Evolutionary conservation across 2,113 vertebrate species (phyloP), one percentile per base, ranked within the genome.

Genomic region (Pachycephala philippinensis): DNA sequence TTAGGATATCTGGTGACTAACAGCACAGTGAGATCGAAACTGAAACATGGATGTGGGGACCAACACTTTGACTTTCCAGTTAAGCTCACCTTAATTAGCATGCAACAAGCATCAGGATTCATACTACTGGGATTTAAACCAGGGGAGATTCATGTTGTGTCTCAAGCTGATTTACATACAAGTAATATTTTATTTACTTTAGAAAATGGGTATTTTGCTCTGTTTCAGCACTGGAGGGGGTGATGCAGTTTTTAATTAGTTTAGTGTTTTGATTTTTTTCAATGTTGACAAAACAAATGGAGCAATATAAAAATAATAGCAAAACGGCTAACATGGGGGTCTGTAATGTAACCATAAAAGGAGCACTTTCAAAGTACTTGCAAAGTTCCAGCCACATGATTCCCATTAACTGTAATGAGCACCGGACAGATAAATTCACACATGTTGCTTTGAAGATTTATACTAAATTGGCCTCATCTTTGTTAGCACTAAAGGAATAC

Each of bases 361-460:
- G 23, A 95, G 44, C 60, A 56, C 59, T 95, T 94, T 68, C 64
- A 92, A 96, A 93, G 83, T 72, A 68, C 49, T 92, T 57, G 60
- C 79, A 83, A 95, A 95, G 88, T 90, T 90, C 64, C 88, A 90
- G 76, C 90, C 96, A 92, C 88, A 77, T 86, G 83, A 94, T 96
- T 96, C 93, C 83, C 83, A 96, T 96, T 96, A 96, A 93, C 80
- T 60, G 42, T 96, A 95, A 96, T 90, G 80, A 95, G 88, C 79
- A 84, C 90, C 76, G 96, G 90, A 93, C 95, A 94, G 88, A 95
- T 92, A 96, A 93, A 94, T 84, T 82, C 92, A 94, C 88, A 95
- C 88, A 81, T 60, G 85, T 96, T 95, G 93, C 93, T 94, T 96
- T 94, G 92, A 95, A 94, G 90, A 96, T 90, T 94, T 90, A 84